Evolutionary conservation across 2,113 vertebrate genomes (phyloP).

Genomic region (Phyllostomus discolor): DNA sequence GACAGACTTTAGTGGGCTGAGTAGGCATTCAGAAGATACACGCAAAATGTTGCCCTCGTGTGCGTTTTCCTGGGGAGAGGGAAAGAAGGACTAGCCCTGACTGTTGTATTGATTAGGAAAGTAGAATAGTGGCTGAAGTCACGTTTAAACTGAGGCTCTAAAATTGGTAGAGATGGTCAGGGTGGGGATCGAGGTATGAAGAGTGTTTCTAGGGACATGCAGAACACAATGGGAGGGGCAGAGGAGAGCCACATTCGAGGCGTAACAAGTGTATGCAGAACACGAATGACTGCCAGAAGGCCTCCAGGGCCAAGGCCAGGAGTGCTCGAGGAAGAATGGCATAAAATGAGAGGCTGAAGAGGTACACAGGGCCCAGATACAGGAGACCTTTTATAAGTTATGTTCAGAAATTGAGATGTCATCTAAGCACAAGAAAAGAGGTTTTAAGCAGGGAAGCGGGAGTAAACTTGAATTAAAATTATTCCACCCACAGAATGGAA

Average conservation of each 20-base stretch:
- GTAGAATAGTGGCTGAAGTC: not conserved
- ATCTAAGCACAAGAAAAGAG: not conserved
- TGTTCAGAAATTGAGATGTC: not conserved
- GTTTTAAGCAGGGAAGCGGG: not conserved
- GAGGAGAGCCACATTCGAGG: not conserved
- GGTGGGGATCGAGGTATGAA: not conserved
- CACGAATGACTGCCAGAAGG: not conserved
- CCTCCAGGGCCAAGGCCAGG: not conserved
- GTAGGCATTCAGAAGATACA: not conserved
- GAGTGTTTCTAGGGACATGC: not conserved
- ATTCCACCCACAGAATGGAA: not conserved
- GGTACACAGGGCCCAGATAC: not conserved
- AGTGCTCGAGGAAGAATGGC: not conserved
- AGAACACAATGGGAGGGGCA: not conserved
- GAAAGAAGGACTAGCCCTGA: not conserved
- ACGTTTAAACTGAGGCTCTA: not conserved
- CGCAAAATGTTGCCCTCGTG: not conserved
- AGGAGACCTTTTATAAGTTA: not conserved
- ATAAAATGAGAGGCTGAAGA: not conserved
- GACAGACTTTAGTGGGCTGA: not conserved
- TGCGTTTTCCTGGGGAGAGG: not conserved
- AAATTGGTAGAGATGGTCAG: not conserved
- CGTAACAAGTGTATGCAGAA: not conserved
- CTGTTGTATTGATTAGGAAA: not conserved
- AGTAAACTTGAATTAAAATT: not conserved